Base-by-base conservation (phyloP, 2,113 vertebrate species). In the Pachypanchax playfairii region DNA sequence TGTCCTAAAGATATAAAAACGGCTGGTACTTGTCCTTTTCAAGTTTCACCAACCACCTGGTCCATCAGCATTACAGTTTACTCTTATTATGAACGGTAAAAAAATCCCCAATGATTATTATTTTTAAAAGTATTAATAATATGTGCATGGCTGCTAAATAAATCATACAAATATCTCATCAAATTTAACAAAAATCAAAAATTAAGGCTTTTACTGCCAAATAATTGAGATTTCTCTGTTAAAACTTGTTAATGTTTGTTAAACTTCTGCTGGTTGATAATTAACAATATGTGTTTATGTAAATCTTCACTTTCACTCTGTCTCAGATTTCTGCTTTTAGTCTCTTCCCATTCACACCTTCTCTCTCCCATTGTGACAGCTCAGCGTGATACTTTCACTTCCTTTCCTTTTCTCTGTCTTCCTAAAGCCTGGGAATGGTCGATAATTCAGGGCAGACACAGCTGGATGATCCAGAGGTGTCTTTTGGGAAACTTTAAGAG, bases 371-470 rank as follows among this genome's bases (percentile, higher is more conserved):
- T 51, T 76, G 35, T 62, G 70, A 65, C 58, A 71, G 57, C 79
- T 63, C 77, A 81, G 82, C 70, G 73, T 77, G 75, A 79, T 44
- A 79, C 54, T 68, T 57, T 20, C 33, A 12, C 66, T 75, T 74
- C 54, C 59, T 53, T 44, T 59, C 15, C n/a, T 46, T 55, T 47
- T 58, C 56, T 51, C 51, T 68, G 57, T 79, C 55, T 62, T 79
- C 65, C 62, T 78, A 77, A 85, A 83, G 80, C 82, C 78, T 86
- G 86, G 80, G 82, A 85, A 88, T 73, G 77, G 85, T 88, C 77
- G 68, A 88, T 88, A 83, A 80, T 73, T 73, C 79, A 13, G 53
- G 67, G 63, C 69, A 59, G 78, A 67, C 35, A 42, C 56, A 62
- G 75, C 60, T 72, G 69, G 50, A 83, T 75, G 66, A 84, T 55